Percentiles rank a stretch among this genome's conserved stretches.
Conservation (phyloP, 2,888 invertebrate species). For the Chloroclystis v-ata region DNA sequence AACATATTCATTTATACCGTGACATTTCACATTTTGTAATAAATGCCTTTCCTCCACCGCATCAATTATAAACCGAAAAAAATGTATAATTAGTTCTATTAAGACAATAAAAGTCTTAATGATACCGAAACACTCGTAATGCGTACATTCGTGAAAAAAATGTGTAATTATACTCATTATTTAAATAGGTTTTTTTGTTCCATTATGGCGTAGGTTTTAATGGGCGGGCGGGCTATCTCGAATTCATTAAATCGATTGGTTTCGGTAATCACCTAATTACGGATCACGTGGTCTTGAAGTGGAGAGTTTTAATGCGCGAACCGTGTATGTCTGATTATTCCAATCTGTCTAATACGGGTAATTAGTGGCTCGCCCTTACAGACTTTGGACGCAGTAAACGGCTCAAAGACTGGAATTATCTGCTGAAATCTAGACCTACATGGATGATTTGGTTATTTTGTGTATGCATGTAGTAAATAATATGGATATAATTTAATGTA, state of each 20-base stretch:
- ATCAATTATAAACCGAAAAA: constrained; percentile 77
- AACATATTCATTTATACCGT: constrained; percentile 75
- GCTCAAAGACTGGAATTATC: neutral
- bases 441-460: no score
- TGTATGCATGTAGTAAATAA: no score
- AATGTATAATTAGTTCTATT: constrained; percentile 78
- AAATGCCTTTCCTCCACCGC: constrained; percentile 73
- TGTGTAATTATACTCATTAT: constrained; percentile 77
- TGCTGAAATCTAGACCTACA: neutral
- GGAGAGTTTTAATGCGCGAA: constrained; percentile 74
- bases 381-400: neutral
- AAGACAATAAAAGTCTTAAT: constrained; percentile 78
- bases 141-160: constrained; percentile 74
- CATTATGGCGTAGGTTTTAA: constrained; percentile 67
- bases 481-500: no score
- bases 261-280: constrained; percentile 78
- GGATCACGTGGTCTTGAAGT: constrained; percentile 65
- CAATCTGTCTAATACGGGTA: constrained; percentile 64
- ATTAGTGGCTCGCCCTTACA: constrained; percentile 51
- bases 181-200: constrained; percentile 75
- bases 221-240: constrained; percentile 70
- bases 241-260: constrained; percentile 76
- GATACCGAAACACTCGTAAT: constrained; percentile 75
- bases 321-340: constrained; percentile 70
- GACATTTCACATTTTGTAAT: constrained; percentile 77